A percentile compares a stretch with the other conserved stretches of the same genome.
These are phyloP conservation scores for Dicrurus megarhynchus DNA, from an alignment of 2,113 vertebrate species.

Conservation along the genomic window DNA sequence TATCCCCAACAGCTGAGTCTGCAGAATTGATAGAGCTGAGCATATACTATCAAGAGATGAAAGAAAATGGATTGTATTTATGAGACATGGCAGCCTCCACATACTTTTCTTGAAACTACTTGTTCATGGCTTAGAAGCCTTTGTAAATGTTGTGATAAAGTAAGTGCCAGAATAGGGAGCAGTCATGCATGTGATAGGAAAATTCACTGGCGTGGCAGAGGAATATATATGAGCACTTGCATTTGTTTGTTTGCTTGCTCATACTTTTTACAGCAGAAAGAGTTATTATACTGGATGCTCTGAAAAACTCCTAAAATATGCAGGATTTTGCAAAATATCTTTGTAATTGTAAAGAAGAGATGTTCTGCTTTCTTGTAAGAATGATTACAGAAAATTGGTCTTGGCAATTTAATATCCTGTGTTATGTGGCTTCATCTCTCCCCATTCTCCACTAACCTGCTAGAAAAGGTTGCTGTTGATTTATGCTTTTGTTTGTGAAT, in stretches of 20 bases:
- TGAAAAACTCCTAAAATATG: not conserved
- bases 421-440: conserved; percentile 11
- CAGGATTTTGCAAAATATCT: not conserved
- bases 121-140: not conserved
- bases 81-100: not conserved
- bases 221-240: not conserved
- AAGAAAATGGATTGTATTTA: conserved; percentile 24
- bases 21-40: not conserved
- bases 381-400: conserved; percentile 34
- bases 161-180: conserved; percentile 21
- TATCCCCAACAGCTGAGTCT: not conserved
- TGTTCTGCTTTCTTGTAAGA: conserved; percentile 47
- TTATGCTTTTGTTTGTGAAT: conserved; percentile 62
- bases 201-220: not conserved
- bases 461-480: conserved; percentile 51
- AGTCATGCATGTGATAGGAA: conserved; percentile 56
- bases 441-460: not conserved
- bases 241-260: conserved; percentile 35
- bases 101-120: not conserved
- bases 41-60: not conserved
- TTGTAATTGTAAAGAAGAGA: not conserved
- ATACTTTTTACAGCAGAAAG: not conserved
- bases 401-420: conserved; percentile 39
- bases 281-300: not conserved
- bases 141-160: conserved; percentile 47